Base-by-base conservation (phyloP, 2,797 vertebrate genomes). In the Gorsachius magnificus region DNA sequence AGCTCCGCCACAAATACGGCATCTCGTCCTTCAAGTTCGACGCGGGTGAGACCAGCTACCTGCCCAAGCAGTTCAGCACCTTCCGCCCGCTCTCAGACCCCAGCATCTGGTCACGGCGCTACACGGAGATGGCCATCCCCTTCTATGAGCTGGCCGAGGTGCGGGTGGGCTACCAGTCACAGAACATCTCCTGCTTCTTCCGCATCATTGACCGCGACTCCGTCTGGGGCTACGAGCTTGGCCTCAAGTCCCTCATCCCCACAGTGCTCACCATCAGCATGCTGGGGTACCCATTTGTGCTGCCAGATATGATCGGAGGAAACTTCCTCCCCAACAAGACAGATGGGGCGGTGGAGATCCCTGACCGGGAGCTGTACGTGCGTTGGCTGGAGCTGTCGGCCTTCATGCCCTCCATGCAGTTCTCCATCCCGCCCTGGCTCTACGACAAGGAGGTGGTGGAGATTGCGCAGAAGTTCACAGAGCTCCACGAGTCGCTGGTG, bases 381-480 rank as follows among this genome's bases (percentile, higher is more conserved):
- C 99, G 99, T 66, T 99, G 99, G 99, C 97, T 99, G 96, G 99
- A 99, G 97, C 98, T 99, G 87, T 98, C 99, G 0, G 99, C 99
- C 36, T 99, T 99, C 97, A 99, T 99, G 99, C 99, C 99, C 2
- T 98, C 99, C 71, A 99, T 99, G 99, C 99, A 99, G 98, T 99
- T 99, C 96, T 99, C 99, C 16, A 97, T 99, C 54, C 99, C 99
- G 0, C 99, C 99, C 2, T 99, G 99, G 99, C 98, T 98, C 43
- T 99, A 99, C 0, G 99, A 99, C 72, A 98, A 97, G 1, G 99
- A 99, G 83, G 99, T 99, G 79, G 98, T 99, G 61, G 98, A 99
- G 95, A 99, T 99, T 2, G 99, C 99, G 0, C 98, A 98, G 79
- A 99, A 99, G 91, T 99, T 99, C 97, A 98, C 98, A 0, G 98